Percentiles rank a stretch among this genome's conserved stretches.
phyloP scores from a whole-genome alignment of 92 coral and sea anemone species.

The Zoanthus sansibaricus region DNA sequence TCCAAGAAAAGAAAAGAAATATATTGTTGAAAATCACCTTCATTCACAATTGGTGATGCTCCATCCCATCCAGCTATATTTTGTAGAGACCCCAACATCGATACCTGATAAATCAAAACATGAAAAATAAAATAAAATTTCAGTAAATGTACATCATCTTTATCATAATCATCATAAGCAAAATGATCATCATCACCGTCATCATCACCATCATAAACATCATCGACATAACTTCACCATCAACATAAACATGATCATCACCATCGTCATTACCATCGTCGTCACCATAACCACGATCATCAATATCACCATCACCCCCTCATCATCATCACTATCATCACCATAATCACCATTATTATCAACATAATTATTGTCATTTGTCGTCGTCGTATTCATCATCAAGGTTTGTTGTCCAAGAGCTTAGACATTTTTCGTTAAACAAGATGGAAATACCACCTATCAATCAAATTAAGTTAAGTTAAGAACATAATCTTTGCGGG shows the following conservation, averaged over 20 bases:
- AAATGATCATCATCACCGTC: neutral
- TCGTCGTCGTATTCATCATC: neutral
- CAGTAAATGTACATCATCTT: neutral
- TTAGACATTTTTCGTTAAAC: too few species aligned
- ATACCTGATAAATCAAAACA: conserved; percentile 58
- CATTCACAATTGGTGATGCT: conserved; percentile 47
- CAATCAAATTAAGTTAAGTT: too few species aligned
- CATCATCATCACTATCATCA: neutral
- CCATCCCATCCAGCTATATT: conserved; percentile 98
- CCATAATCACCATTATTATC: neutral
- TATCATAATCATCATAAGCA: neutral
- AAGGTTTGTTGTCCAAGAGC: too few species aligned
- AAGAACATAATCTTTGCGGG: too few species aligned
- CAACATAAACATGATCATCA: neutral
- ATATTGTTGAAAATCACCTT: conserved; percentile 45
- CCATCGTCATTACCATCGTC: too few species aligned
- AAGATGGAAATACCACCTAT: too few species aligned
- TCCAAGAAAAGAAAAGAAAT: neutral
- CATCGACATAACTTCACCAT: neutral
- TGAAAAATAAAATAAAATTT: neutral
- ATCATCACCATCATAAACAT: neutral
- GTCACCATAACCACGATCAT: too few species aligned
- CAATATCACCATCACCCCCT: too few species aligned
- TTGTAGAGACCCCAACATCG: conserved; percentile 84
- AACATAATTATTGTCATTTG: neutral